A percentile compares a stretch with the other conserved stretches of the same genome.
Conservation (phyloP, 2,113 vertebrate genomes). For the Isurus oxyrinchus region DNA sequence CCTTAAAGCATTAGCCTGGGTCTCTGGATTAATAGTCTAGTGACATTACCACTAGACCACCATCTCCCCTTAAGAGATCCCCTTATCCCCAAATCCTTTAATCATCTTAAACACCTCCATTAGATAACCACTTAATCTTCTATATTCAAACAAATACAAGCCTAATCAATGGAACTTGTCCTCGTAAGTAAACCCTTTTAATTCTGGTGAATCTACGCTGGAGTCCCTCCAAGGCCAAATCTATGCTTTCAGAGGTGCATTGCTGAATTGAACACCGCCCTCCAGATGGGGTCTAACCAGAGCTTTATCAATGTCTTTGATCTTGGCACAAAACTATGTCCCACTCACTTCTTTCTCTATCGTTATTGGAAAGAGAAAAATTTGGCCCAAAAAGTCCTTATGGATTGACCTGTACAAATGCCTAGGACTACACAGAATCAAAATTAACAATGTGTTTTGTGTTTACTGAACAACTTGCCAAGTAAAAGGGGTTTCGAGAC, state of each 20-base stretch:
- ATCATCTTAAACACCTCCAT: too few relatives aligned
- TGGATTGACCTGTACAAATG: not conserved
- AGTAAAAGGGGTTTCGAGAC: not conserved
- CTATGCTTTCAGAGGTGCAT: not conserved
- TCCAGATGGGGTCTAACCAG: not conserved
- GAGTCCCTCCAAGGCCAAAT: not conserved
- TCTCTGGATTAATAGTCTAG: not conserved
- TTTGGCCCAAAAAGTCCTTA: not conserved
- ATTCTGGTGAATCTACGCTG: not conserved
- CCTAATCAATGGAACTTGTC: not conserved
- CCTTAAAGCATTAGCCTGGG: too few relatives aligned
- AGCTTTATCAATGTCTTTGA: not conserved
- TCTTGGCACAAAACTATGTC: not conserved
- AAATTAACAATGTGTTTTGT: slow-evolving; percentile 24
- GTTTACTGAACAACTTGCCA: not conserved
- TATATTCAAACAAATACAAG: too few relatives aligned
- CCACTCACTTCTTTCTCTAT: not conserved
- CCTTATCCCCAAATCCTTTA: too few relatives aligned
- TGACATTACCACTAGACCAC: not conserved
- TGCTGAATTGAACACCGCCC: not conserved
- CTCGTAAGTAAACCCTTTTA: not conserved
- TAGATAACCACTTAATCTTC: too few relatives aligned
- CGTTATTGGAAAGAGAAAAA: not conserved
- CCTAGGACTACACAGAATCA: not conserved
- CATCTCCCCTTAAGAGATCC: not conserved